phyloP scores from a whole-genome alignment of 2,113 vertebrate species.

The Laterallus jamaicensis region DNA sequence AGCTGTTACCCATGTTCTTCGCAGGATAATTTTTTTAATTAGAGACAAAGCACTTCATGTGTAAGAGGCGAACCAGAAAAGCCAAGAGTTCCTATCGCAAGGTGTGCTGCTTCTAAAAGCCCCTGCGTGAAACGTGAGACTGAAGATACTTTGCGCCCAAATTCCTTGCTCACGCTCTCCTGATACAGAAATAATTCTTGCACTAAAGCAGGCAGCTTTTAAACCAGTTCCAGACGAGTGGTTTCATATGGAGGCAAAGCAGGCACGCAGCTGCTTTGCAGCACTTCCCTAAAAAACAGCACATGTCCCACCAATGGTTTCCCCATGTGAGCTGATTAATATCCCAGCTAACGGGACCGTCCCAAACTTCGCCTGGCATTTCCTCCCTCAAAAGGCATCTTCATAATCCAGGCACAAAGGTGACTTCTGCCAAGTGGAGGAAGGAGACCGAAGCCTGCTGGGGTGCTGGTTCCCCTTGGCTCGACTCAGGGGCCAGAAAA shows the following conservation, averaged over 20 bases:
- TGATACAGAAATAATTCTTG: not conserved
- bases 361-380: not conserved
- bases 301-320: not conserved
- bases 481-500: not conserved
- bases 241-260: not conserved
- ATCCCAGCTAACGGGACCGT: not conserved
- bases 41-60: not conserved
- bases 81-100: not conserved
- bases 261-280: not conserved
- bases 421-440: not conserved
- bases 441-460: not conserved
- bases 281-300: not conserved
- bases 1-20: not conserved
- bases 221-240: rapidly evolving
- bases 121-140: not conserved
- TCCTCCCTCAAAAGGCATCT: not conserved
- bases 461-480: not conserved
- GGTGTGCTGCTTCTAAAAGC: not conserved
- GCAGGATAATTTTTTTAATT: not conserved
- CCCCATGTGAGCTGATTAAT: not conserved
- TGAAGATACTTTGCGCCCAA: not conserved
- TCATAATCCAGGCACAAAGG: not conserved
- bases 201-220: not conserved
- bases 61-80: not conserved
- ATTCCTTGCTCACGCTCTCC: not conserved